Percentiles rank a stretch among this genome's conserved stretches.
Conservation (phyloP, 2,797 vertebrate genomes). For the Protosalanx chinensis region DNA sequence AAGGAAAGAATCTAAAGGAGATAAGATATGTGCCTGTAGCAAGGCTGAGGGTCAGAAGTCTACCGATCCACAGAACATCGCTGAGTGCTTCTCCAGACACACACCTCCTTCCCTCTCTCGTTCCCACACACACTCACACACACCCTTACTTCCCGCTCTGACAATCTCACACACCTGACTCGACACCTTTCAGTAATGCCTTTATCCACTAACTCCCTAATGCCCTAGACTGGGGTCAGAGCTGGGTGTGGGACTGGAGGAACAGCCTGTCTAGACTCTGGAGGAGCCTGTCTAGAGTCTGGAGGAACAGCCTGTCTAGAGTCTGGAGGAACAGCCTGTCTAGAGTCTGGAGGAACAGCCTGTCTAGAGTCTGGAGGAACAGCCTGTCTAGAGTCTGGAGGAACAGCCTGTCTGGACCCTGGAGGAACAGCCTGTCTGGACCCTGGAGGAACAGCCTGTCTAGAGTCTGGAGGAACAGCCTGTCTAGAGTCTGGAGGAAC, state of each 20-base stretch:
- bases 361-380: no score
- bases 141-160: slow-evolving; percentile 49
- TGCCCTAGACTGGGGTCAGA: slow-evolving; percentile 66
- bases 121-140: slow-evolving; percentile 52
- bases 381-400: no score
- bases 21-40: background rate
- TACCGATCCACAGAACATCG: background rate
- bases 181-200: slow-evolving; percentile 78
- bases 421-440: no score
- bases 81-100: slow-evolving; percentile 25
- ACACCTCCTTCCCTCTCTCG: slow-evolving; percentile 49
- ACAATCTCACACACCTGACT: slow-evolving; percentile 75
- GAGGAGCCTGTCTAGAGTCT: background rate
- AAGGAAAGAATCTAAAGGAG: background rate
- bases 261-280: background rate
- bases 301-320: no score
- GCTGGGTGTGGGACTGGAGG: slow-evolving; percentile 33
- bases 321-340: no score
- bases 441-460: no score
- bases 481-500: no score
- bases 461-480: no score
- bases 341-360: no score
- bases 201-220: slow-evolving; percentile 80
- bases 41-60: background rate
- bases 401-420: no score